A percentile compares a stretch with the other conserved stretches of the same genome.
phyloP scores from a whole-genome alignment of 2,888 invertebrate genomes.

The Euphydryas editha region DNA sequence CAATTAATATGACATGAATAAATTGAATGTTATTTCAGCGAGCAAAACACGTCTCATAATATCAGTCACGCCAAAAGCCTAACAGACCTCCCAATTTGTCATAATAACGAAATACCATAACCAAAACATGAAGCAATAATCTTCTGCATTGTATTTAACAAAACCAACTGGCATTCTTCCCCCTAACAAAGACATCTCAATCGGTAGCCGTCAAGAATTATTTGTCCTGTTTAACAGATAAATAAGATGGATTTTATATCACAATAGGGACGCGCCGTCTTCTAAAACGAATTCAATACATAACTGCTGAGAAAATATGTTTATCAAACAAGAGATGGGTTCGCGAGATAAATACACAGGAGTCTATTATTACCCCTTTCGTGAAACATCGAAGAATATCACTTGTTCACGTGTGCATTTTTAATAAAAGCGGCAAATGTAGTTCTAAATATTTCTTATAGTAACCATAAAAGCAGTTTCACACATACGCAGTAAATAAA shows the following conservation, averaged over 20 bases:
- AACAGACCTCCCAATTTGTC: conserved; percentile 77
- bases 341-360: conserved; percentile 65
- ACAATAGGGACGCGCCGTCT: conserved; percentile 67
- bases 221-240: conserved; percentile 79
- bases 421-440: conserved; percentile 31
- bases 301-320: conserved; percentile 72
- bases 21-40: neutral
- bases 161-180: conserved; percentile 71
- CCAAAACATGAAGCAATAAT: conserved; percentile 71
- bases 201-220: conserved; percentile 78
- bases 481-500: too few species aligned
- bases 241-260: conserved; percentile 75
- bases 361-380: conserved; percentile 77
- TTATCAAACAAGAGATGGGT: conserved; percentile 77
- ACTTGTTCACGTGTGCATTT: conserved; percentile 31
- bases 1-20: neutral
- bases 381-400: conserved; percentile 39
- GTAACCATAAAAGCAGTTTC: neutral
- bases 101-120: conserved; percentile 78
- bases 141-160: conserved; percentile 66
- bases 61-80: conserved; percentile 29
- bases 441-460: neutral
- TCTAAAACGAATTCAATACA: conserved; percentile 63
- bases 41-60: neutral
- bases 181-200: conserved; percentile 74